phyloP scores from a whole-genome alignment of 2,888 invertebrate species.

The Glyphotaelius pellucidus region DNA sequence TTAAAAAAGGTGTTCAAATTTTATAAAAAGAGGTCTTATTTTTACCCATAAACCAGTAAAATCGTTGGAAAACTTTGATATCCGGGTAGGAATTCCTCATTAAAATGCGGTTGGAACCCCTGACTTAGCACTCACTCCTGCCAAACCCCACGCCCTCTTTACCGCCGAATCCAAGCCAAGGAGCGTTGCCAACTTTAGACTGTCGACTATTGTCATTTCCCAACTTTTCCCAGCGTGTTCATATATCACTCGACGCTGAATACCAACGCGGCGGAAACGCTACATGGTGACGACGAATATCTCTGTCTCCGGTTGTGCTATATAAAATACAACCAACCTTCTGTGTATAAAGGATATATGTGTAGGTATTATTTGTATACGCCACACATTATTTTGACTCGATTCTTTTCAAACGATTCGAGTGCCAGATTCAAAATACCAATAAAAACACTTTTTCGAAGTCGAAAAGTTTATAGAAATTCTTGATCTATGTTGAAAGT shows the following conservation, averaged over 20 bases:
- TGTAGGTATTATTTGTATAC: background rate
- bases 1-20: background rate
- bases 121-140: conserved; percentile 38
- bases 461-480: background rate
- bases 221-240: conserved; percentile 56
- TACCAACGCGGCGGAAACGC: conserved; percentile 49
- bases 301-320: conserved; percentile 31
- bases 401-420: background rate
- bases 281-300: conserved; percentile 47
- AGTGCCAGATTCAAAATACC: conserved; percentile 20
- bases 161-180: conserved; percentile 44
- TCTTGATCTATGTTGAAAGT: background rate
- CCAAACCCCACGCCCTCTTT: conserved; percentile 55
- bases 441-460: background rate
- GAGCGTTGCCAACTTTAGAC: conserved; percentile 58
- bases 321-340: background rate
- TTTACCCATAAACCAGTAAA: background rate
- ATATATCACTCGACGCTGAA: conserved; percentile 49
- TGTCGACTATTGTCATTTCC: conserved; percentile 63
- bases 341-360: background rate
- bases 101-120: background rate
- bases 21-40: background rate
- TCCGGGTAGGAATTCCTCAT: background rate
- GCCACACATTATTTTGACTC: background rate
- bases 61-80: background rate